Conservation (phyloP, 2,797 vertebrate species). For the Enteromius mattozi region DNA sequence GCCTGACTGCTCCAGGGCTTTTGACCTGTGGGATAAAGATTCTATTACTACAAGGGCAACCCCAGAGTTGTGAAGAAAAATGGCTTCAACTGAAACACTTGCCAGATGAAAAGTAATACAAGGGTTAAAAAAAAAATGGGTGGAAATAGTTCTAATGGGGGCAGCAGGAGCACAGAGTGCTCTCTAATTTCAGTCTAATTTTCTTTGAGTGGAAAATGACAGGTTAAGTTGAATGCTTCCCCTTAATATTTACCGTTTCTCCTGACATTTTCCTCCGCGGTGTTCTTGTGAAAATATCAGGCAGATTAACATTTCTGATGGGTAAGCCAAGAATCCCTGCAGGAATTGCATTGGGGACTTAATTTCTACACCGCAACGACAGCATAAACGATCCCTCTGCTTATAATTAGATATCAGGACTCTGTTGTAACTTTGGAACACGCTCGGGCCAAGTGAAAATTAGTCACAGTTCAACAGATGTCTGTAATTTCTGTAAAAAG, state of each 20-base stretch:
- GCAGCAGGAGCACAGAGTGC: constrained; percentile 33
- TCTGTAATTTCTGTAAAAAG: constrained; percentile 47
- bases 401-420: constrained; percentile 45
- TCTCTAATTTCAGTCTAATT: constrained; percentile 57
- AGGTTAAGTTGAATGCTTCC: constrained; percentile 52
- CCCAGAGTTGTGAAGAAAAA: constrained; percentile 36
- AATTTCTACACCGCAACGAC: constrained; percentile 51
- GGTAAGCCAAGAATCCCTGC: constrained; percentile 56
- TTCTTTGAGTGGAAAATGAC: constrained; percentile 56
- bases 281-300: constrained; percentile 56
- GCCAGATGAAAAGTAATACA: constrained; percentile 44
- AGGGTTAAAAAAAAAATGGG: constrained; percentile 36
- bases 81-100: constrained; percentile 11
- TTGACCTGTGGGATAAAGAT: constrained; percentile 38
- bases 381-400: constrained; percentile 46
- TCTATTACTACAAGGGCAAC: constrained; percentile 35
- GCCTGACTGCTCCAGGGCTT: constrained; percentile 14
- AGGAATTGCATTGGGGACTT: constrained; percentile 52
- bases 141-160: constrained; percentile 44
- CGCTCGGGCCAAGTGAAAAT: constrained; percentile 48
- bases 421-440: constrained; percentile 40
- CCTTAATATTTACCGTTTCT: constrained; percentile 44
- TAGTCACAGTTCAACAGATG: constrained; percentile 55
- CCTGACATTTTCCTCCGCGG: constrained; percentile 36
- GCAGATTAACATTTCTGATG: constrained; percentile 58